Conservation (phyloP, 2,113 vertebrate species). For the Mellivora capensis region DNA sequence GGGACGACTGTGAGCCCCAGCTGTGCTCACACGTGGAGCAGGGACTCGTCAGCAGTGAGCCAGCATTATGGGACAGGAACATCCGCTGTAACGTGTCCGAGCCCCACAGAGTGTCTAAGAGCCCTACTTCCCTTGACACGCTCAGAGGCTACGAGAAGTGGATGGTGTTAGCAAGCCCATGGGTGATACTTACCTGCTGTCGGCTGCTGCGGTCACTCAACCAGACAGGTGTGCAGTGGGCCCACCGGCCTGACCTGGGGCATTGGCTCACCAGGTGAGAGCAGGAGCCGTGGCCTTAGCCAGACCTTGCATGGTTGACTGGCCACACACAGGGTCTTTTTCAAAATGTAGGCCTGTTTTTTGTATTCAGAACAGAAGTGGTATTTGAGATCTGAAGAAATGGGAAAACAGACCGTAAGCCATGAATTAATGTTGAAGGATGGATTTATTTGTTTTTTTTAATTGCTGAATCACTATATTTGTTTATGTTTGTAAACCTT, state of each 20-base stretch:
- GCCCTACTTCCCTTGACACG: background rate
- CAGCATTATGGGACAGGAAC: background rate
- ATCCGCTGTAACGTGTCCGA: background rate
- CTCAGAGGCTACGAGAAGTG: conserved; percentile 82
- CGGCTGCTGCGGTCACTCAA: conserved; percentile 94
- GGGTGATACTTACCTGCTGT: conserved; percentile 90
- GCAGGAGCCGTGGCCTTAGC: background rate
- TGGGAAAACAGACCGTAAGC: background rate
- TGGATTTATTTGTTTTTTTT: background rate
- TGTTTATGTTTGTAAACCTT: background rate
- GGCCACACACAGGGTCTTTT: background rate
- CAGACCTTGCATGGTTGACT: no score
- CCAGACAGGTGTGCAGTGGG: conserved; percentile 96
- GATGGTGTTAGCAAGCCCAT: conserved; percentile 89
- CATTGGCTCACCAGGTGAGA: conserved; percentile 95
- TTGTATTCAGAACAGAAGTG: background rate
- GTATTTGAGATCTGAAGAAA: background rate
- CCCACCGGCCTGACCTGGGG: conserved; percentile 92
- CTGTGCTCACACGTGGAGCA: background rate
- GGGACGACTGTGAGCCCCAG: conserved; percentile 50
- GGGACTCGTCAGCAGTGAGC: accelerated
- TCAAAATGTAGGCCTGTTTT: background rate
- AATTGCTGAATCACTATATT: background rate
- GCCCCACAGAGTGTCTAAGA: conserved; percentile 7
- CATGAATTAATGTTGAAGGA: background rate